Evolutionary conservation across 2,113 vertebrate species (phyloP), one percentile per base, ranked within the genome.

Genomic region (Paralichthys olivaceus): DNA sequence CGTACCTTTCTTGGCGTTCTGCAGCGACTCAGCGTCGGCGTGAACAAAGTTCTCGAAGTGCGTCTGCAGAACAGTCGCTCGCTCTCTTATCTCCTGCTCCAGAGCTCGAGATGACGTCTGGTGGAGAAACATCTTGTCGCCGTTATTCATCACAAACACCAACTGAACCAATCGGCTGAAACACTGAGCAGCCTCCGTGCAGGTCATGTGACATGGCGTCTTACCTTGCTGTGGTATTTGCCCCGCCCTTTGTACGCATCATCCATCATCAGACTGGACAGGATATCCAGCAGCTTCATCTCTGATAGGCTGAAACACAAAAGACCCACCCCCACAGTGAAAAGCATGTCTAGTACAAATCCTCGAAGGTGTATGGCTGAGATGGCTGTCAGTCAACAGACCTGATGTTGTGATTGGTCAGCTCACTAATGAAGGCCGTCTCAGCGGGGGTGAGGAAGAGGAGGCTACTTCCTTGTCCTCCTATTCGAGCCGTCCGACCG

Each of bases 391-490:
- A n/a, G 8, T 53, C 20, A 64, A 73, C 96, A 94, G 84, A 99
- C 98, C 97, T 97, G 95, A 99, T 98, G 93, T 96, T 96, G 95
- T 97, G 96, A 93, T 94, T 94, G 94, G 96, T 96, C 94, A 99
- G 92, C 78, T 95, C 94, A 61, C 90, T 91, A 91, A 98, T 90
- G 93, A 96, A 99, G 93, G 86, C 93, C 2, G 94, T 95, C 94
- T 99, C 98, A 0, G 96, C 96, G 20, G 98, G 98, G 0, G 94
- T 95, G 90, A 99, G 95, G 90, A 99, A 94, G 79, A 99, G 96
- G 91, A 99, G 94, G 92, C 97, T 95, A 94, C 83, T 96, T 84
- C 98, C 98, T 66, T 14, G 83, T 58, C 92, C 94, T 83, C 97
- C 98, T 14, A 98, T 96, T 28, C 98, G 96, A 72, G 98, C 98